Evolutionary conservation across 2,797 vertebrate genomes (phyloP).

Genomic region (Sciaenops ocellatus): DNA sequence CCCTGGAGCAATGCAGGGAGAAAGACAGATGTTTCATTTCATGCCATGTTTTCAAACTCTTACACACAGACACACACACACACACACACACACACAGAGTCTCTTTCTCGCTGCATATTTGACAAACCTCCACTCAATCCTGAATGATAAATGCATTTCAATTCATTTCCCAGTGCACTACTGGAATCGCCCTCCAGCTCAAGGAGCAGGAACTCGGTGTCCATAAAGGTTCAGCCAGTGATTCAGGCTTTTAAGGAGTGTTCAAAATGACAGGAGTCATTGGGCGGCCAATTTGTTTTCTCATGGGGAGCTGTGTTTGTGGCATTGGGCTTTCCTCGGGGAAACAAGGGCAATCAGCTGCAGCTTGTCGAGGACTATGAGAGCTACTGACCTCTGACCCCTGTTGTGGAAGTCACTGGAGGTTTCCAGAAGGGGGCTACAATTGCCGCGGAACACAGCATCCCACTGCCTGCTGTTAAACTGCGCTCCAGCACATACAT

Average conservation of each 20-base stretch:
- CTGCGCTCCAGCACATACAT: not conserved
- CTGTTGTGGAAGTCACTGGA: constrained; percentile 43
- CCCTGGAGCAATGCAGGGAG: constrained; percentile 71
- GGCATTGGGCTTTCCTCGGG: constrained; percentile 61
- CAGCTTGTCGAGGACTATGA: constrained; percentile 65
- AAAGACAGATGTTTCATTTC: constrained; percentile 84
- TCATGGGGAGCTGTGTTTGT: constrained; percentile 70
- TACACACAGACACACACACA: constrained; percentile 40
- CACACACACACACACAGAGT: constrained; percentile 23
- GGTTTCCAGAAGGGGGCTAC: constrained; percentile 46
- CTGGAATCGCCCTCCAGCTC: constrained; percentile 58
- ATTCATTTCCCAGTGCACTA: constrained; percentile 44
- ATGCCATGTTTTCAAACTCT: constrained; percentile 75
- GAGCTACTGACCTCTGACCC: constrained; percentile 67
- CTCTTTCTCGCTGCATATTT: constrained; percentile 25
- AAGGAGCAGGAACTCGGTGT: constrained; percentile 49
- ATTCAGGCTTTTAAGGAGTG: constrained; percentile 68
- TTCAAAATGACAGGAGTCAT: constrained; percentile 76
- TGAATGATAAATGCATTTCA: constrained; percentile 74
- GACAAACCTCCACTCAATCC: constrained; percentile 53
- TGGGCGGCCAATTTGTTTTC: constrained; percentile 74
- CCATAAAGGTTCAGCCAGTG: constrained; percentile 69
- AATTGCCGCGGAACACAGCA: constrained; percentile 8
- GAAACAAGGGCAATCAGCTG: constrained; percentile 75
- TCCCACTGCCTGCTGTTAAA: constrained; percentile 22